Conservation (phyloP, 2,113 vertebrate species). For the Pseudorhombus dupliciocellatus region DNA sequence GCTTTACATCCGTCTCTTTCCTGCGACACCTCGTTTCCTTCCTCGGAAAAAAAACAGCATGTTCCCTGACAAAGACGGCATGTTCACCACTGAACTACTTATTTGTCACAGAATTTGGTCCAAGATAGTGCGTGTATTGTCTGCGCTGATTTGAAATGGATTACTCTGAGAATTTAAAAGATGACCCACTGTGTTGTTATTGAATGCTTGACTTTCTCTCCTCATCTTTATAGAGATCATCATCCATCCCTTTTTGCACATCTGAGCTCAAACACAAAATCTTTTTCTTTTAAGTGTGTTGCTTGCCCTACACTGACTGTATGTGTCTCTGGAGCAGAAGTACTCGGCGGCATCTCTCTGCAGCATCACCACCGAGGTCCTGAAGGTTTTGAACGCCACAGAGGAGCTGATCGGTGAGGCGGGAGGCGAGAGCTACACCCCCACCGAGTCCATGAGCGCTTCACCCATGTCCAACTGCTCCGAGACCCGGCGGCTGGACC, state of each 20-base stretch:
- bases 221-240: too few relatives aligned
- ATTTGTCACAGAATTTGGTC: not conserved
- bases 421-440: slow-evolving; percentile 76
- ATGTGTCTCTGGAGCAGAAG: slow-evolving; percentile 84
- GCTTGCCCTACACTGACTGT: not conserved
- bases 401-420: slow-evolving; percentile 94
- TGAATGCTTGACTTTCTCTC: too few relatives aligned
- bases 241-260: too few relatives aligned
- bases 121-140: too few relatives aligned
- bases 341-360: slow-evolving; percentile 96
- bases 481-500: slow-evolving; percentile 85
- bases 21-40: not conserved
- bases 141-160: too few relatives aligned
- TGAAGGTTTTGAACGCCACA: slow-evolving; percentile 95
- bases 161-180: too few relatives aligned
- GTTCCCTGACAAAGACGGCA: not conserved
- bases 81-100: not conserved
- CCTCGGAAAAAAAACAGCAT: not conserved
- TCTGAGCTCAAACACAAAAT: too few relatives aligned
- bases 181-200: too few relatives aligned
- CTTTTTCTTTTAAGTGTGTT: too few relatives aligned
- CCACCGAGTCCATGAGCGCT: slow-evolving; percentile 70
- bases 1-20: slow-evolving; percentile 52
- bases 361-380: slow-evolving; percentile 97
- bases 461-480: slow-evolving; percentile 83